A percentile compares a stretch with the other conserved stretches of the same genome.
Evolutionary conservation across 2,797 vertebrate genomes (phyloP).

Genomic region (Eleutherodactylus coqui): DNA sequence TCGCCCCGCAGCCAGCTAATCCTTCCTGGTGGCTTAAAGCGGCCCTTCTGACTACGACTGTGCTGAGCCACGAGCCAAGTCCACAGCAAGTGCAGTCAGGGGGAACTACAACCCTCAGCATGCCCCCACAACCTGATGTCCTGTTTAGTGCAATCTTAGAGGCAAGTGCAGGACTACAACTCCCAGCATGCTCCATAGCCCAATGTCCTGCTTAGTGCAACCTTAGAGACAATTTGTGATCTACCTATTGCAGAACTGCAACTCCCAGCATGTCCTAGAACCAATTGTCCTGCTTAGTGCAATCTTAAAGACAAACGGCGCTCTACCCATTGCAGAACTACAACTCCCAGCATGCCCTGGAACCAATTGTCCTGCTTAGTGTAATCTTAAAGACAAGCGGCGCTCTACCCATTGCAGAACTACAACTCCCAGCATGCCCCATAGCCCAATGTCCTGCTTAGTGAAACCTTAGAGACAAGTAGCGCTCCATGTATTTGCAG

Average conservation of each 20-base stretch:
- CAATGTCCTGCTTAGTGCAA: background rate
- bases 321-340: background rate
- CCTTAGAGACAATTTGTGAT: too few species aligned
- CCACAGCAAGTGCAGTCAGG: background rate
- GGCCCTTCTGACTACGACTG: background rate
- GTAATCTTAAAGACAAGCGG: too few species aligned
- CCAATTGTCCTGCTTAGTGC: background rate
- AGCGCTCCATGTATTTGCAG: background rate
- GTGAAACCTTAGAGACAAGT: background rate
- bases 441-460: background rate
- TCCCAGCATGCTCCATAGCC: background rate
- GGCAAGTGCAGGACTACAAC: background rate
- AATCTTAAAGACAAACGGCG: background rate
- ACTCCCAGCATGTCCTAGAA: background rate
- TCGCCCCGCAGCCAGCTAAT: conserved; percentile 8
- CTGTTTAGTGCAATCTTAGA: background rate
- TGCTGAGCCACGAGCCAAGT: background rate
- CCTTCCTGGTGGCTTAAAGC: conserved; percentile 17
- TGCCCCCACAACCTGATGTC: background rate
- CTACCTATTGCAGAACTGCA: background rate
- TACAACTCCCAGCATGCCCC: background rate
- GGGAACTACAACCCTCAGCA: background rate
- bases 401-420: background rate
- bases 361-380: background rate
- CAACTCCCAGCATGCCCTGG: background rate